Base-by-base conservation (phyloP, 2,888 invertebrate species). In the Tipula unca region DNA sequence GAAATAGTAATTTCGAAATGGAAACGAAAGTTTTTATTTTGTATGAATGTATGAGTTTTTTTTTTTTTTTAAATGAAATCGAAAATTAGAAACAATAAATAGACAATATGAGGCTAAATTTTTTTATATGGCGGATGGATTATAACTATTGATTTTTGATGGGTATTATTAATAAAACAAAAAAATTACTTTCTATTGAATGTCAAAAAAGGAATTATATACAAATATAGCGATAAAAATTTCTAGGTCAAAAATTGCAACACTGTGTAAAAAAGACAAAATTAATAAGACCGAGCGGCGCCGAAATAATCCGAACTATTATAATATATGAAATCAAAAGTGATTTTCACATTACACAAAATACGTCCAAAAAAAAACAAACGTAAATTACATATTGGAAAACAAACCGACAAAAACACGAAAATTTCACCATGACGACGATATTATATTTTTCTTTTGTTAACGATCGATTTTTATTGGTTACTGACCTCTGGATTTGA, bases 401-500 rank as follows among this genome's bases (percentile, higher is more conserved):
- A 69, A 69, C 10, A 10, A 69, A 25, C 8, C 25, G 25, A 69
- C 25, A 69, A 48, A n/a, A 29, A 83, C n/a, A n/a, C n/a, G n/a
- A 83, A 83, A 83, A 83, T 83, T 83, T 83, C 83, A 83, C 83
- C 83, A 83, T 32, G n/a, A 17, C 29, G 35, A 29, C 32, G 17
- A 83, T n/a, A 32, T 83, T 32, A n/a, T 29, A 48, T 25, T 69
- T 69, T 69, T 69, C 69, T 69, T 69, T 69, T 69, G 69, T 69
- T 69, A 69, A 69, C 25, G 69, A 69, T 69, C 69, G 69, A 69
- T 69, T 69, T 69, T 25, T 69, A 69, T 69, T 83, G 83, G 83
- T 83, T 83, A 83, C 83, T 83, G 83, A 83, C 83, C 83, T 83
- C 83, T 83, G 83, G 32, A 83, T 83, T 35, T 83, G 83, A 83